Percentiles rank a stretch among this genome's conserved stretches.
These are phyloP conservation scores for Mnemiopsis leidyi DNA, from an alignment of 37 sponge, comb jelly and placozoan genomes.

Conservation along the genomic window DNA sequence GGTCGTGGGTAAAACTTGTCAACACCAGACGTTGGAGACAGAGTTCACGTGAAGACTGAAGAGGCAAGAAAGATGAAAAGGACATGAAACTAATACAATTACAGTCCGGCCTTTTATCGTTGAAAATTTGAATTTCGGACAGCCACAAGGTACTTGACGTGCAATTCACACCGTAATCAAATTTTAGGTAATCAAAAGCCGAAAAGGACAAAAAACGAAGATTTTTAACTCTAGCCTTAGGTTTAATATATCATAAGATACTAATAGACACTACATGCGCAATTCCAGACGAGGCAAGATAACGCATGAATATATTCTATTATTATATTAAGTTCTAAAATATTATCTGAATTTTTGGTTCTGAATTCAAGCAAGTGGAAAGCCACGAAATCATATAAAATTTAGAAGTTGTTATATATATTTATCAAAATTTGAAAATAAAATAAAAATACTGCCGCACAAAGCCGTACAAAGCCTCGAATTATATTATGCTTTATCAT, in stretches of 20 bases:
- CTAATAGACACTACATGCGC: neutral
- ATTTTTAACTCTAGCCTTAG: neutral
- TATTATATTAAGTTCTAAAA: neutral
- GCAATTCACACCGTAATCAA: neutral
- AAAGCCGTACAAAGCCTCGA: neutral
- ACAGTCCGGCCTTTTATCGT: neutral
- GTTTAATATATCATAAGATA: neutral
- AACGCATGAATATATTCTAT: neutral
- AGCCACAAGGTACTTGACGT: too few species aligned
- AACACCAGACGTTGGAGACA: too few species aligned
- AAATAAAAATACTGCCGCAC: neutral
- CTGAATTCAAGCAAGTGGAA: neutral
- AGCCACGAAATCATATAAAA: neutral
- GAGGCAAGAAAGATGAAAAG: neutral
- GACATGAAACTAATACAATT: neutral
- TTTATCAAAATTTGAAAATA: neutral
- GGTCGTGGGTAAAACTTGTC: too few species aligned
- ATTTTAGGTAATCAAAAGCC: neutral
- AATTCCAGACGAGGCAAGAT: neutral
- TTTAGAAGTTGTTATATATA: neutral
- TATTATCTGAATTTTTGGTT: neutral
- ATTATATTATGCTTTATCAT: neutral
- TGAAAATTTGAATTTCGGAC: neutral
- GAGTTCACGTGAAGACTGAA: neutral
- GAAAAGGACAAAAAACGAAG: neutral